These are phyloP conservation scores for Nipponacmea schrenckii DNA, from an alignment of 2,888 invertebrate species.

Conservation along the genomic window DNA sequence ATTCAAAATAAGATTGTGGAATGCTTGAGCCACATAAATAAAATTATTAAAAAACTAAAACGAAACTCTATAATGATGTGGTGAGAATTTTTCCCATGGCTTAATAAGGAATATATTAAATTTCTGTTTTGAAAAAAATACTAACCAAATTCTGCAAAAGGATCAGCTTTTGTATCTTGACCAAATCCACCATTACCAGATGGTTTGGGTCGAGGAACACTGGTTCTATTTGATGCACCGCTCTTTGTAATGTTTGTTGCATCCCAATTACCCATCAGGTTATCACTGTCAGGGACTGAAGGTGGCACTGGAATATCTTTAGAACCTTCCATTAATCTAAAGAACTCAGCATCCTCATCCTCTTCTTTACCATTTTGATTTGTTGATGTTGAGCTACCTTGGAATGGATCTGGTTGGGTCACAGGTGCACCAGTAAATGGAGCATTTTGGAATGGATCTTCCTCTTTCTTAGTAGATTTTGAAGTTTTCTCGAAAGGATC, in stretches of 20 bases:
- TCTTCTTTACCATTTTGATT: slow-evolving; percentile 7
- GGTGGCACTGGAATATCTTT: slow-evolving; percentile 15
- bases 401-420: slow-evolving; percentile 2
- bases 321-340: slow-evolving; percentile 43
- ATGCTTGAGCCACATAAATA: no score
- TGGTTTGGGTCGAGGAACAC: slow-evolving; percentile 25
- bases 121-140: background rate
- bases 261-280: slow-evolving; percentile 57
- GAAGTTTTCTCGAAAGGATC: background rate
- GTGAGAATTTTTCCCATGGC: no score
- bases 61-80: no score
- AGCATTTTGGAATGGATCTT: slow-evolving; percentile 6
- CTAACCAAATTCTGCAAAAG: slow-evolving; percentile 62
- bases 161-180: slow-evolving; percentile 47
- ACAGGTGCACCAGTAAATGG: background rate
- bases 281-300: slow-evolving; percentile 31
- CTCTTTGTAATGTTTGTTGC: slow-evolving; percentile 38
- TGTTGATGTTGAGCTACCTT: slow-evolving; percentile 6
- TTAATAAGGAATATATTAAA: no score
- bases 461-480: slow-evolving; percentile 1
- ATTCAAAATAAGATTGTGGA: no score
- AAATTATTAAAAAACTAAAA: no score
- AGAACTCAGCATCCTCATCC: slow-evolving; percentile 42
- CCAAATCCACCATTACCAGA: slow-evolving; percentile 17
- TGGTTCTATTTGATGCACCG: slow-evolving; percentile 31